Evolutionary conservation across 2,888 invertebrate genomes (phyloP), one percentile per base, ranked within the genome.

Genomic region (Polylopha cassiicola): DNA sequence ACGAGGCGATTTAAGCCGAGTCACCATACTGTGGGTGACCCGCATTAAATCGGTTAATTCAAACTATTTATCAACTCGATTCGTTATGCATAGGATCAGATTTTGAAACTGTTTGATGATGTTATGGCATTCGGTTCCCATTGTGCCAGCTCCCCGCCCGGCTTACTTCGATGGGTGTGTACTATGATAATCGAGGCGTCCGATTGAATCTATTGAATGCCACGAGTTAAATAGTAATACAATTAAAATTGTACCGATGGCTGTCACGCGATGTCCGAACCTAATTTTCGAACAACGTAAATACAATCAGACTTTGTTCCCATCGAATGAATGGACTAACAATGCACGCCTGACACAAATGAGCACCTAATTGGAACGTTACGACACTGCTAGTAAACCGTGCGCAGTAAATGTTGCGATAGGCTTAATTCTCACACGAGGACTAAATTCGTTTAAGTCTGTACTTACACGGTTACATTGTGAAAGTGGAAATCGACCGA

Each of bases 21-120:
- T 85, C 85, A 85, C 75, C 66, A 57, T 80, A 73, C 69, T 75
- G 71, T 78, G 81, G 80, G 81, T 84, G 85, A 85, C 85, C 85
- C 85, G 85, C 80, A 84, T 84, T 84, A 82, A 82, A 85, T 85
- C 84, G 84, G 85, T 85, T 81, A 84, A 84, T 85, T 84, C 80
- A 76, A 81, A 82, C 80, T 81, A 82, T 84, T 85, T 85, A 84
- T 85, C 82, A 77, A 79, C 73, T 73, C 73, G 66, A 80, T 80
- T 80, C 80, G 80, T 79, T 81, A 84, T 80, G 84, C 81, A 79
- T 81, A 78, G 75, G 78, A 80, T 80, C 79, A 73, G 79, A 84
- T 81, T 81, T 78, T 72, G 77, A 78, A 77, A 80, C 77, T 80
- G 79, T 82, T 81, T 81, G 80, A 81, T 79, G 73, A 73, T 84